Evolutionary conservation across 2,797 vertebrate genomes (phyloP).

Genomic region (Pagetopsis macropterus): DNA sequence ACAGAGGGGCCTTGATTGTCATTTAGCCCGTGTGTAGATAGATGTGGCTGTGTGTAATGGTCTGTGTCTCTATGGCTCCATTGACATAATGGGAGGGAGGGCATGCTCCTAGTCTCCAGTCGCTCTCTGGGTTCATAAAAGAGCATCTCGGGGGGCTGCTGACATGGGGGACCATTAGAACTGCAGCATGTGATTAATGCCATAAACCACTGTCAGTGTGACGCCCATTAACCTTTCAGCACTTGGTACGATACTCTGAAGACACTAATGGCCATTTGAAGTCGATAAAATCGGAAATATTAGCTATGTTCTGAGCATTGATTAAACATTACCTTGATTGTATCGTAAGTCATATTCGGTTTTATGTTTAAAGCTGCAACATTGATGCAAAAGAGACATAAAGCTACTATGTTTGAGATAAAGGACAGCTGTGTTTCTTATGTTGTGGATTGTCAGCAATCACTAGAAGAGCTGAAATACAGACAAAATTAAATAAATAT

Average conservation of each 20-base stretch:
- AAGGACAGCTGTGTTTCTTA: neutral
- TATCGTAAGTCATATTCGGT: conserved; percentile 17
- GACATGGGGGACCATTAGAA: conserved; percentile 52
- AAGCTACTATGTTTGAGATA: neutral
- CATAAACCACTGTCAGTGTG: conserved; percentile 44
- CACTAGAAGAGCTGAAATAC: too few relatives aligned
- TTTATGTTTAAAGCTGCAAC: conserved; percentile 12
- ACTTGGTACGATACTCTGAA: conserved; percentile 33
- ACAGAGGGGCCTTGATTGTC: conserved; percentile 51
- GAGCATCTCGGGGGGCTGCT: conserved; percentile 41
- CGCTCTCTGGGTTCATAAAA: conserved; percentile 57
- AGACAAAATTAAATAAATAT: neutral
- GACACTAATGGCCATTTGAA: conserved; percentile 36
- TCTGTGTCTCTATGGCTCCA: conserved; percentile 57
- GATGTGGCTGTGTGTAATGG: conserved; percentile 70
- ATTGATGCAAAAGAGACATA: conserved; percentile 6
- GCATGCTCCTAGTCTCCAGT: conserved; percentile 38
- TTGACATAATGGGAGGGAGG: conserved; percentile 59
- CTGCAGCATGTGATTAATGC: conserved; percentile 60
- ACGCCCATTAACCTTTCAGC: conserved; percentile 70
- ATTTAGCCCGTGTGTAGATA: conserved; percentile 59
- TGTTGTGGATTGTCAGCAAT: neutral
- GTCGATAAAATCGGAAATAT: conserved; percentile 33
- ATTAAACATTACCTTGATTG: conserved; percentile 33
- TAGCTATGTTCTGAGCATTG: conserved; percentile 33